A percentile compares a stretch with the other conserved stretches of the same genome.
These are phyloP conservation scores for Trinorchestia longiramus DNA, from an alignment of 1,140 invertebrate species.

Conservation along the genomic window DNA sequence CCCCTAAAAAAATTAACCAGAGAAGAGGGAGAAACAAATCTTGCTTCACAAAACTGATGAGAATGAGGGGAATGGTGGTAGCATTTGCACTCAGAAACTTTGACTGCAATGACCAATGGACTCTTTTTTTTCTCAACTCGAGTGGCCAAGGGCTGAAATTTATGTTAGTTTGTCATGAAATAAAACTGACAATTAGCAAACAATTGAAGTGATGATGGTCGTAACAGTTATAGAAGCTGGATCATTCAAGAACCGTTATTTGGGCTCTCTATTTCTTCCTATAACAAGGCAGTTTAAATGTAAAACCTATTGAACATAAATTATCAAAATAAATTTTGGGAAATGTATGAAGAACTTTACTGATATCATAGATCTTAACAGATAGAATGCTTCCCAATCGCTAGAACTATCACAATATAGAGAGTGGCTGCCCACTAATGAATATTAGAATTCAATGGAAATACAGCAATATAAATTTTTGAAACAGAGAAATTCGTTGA, in stretches of 20 bases:
- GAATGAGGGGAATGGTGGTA: background rate
- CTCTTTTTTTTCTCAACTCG: background rate
- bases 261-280: no score
- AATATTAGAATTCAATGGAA: no score
- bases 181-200: background rate
- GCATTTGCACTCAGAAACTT: slow-evolving; percentile 1
- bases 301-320: no score
- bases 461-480: no score
- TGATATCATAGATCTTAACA: no score
- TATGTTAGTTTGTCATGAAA: background rate
- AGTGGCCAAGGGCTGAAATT: background rate
- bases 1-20: background rate
- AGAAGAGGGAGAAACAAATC: background rate
- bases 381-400: no score
- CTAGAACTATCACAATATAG: no score
- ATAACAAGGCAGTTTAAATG: no score
- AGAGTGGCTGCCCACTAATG: no score
- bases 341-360: no score
- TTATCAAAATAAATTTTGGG: no score
- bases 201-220: background rate
- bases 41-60: background rate
- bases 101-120: background rate
- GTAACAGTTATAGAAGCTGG: background rate
- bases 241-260: background rate
- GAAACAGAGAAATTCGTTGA: no score